Evolutionary conservation across 2,888 invertebrate genomes (phyloP).

Genomic region (Lathronympha strigana): DNA sequence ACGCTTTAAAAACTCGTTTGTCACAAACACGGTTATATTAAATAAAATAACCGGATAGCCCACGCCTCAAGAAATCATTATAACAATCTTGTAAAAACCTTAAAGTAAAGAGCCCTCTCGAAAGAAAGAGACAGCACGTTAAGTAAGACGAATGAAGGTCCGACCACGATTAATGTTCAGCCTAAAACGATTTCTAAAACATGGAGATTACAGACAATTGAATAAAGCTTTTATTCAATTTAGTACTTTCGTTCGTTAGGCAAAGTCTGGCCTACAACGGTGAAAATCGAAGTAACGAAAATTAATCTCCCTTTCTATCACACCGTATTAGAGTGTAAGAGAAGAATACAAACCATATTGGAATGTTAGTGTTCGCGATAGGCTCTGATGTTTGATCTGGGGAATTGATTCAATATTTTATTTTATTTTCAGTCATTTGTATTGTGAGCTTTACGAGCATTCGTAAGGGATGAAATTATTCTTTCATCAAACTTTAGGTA

Average conservation of each 20-base stretch:
- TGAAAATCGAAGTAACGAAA: too few relatives aligned
- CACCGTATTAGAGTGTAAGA: too few relatives aligned
- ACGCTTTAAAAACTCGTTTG: too few relatives aligned
- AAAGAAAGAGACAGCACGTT: constrained; percentile 7
- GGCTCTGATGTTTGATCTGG: constrained; percentile 9
- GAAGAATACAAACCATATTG: too few relatives aligned
- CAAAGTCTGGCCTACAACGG: too few relatives aligned
- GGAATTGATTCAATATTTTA: constrained; percentile 1
- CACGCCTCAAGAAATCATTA: not conserved
- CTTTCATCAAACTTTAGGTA: not conserved
- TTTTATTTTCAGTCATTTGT: not conserved
- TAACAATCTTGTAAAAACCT: not conserved
- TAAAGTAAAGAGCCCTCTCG: not conserved
- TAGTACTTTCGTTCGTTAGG: constrained; percentile 17
- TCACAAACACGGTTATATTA: too few relatives aligned
- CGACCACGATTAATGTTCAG: constrained; percentile 9
- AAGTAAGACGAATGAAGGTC: constrained; percentile 23
- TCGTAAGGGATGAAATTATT: not conserved
- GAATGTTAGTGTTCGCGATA: too few relatives aligned
- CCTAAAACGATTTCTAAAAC: constrained; percentile 18
- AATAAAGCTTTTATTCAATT: constrained; percentile 22
- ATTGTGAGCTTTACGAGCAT: not conserved
- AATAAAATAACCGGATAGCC: too few relatives aligned
- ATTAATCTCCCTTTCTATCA: too few relatives aligned
- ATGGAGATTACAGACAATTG: constrained; percentile 15